Evolutionary conservation across 2,113 vertebrate genomes (phyloP), one percentile per base, ranked within the genome.

Genomic region (Lepidothrix coronata): DNA sequence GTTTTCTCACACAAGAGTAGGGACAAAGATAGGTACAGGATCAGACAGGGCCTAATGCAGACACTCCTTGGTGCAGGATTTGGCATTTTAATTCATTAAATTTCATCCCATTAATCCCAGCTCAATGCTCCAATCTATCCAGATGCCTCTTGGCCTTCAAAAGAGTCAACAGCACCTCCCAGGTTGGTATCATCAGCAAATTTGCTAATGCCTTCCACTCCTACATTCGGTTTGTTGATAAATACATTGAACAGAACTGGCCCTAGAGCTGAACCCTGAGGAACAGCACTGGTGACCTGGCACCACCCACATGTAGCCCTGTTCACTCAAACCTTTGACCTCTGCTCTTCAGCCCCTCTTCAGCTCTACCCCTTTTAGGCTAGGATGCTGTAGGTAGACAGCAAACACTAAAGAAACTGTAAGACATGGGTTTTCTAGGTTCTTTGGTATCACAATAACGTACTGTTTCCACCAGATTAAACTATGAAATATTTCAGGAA

Each of bases 221-320:
- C 37, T 72, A 17, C 13, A 72, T 54, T 39, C 48, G 46, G 46
- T 7, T 27, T 0, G 0, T 24, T 33, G 33, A 31, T 27, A 37
- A 54, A 44, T 21, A 8, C 3, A 13, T 14, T 33, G n/a, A 65
- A 46, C 16, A 61, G 37, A 51, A 43, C 13, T 39, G 12, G 41
- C 28, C 49, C 68, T 41, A 31, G 20, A 54, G 17, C 6, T 72
- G 68, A 52, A 39, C 28, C 21, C 49, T 37, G 14, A 74, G 4
- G 41, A 79, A 30, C 48, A 71, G 4, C 0, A 1, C 48, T 63
- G 24, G 3, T 51, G n/a, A 21, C 48, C 24, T 14, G 19, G 39
- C 5, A 2, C 23, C 33, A 62, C 22, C 4, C 54, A 37, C 27
- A 61, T 37, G 39, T 18, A 44, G 22, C 18, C 17, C 15, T 19